Base-by-base conservation (phyloP, 2,113 vertebrate genomes). In the Scomber colias region DNA sequence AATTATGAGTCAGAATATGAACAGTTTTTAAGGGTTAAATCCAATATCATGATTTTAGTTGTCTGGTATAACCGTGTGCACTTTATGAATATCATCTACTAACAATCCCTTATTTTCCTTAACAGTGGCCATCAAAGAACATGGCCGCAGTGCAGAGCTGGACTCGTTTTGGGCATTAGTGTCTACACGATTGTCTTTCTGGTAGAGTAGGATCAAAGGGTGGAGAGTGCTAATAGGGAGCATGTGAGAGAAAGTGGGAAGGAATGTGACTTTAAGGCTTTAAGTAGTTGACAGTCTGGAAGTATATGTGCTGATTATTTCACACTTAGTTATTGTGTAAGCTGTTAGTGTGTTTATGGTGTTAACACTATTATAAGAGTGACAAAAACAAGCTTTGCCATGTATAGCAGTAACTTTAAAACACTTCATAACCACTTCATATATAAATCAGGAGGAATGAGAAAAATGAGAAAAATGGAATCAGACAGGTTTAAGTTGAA, bases 131-230 rank as follows among this genome's bases (percentile, higher is more conserved):
- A 27, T 69, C 31, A 11, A 56, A 46, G 27, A 56, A 66, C 2
- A 2, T 50, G 62, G 67, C 51, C 3, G 7, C 46, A 1, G 24
- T 15, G 60, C 67, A 61, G 56, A 0, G 46, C 45, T 46, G 53
- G 48, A 59, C 46, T 90, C 45, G 67, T 74, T 81, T 65, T 2
- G 70, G 75, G 75, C 63, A 87, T 93, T 86, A 90, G 82, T 80
- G 86, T 91, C 87, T 55, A 79, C 65, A 71, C 8, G 79, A 81
- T 63, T 73, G 71, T 64, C 71, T 71, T 9, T 17, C 21, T 76
- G 46, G 64, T 44, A 81, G 77, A 77, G 67, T 40, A 4, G 68
- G 75, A 88, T 90, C 80, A 92, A 90, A 91, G 87, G 54, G 50
- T 35, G 79, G 14, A 21, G 44, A 65, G 66, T 48, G 75, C 61